Evolutionary conservation across 2,113 vertebrate species (phyloP), one percentile per base, ranked within the genome.

Genomic region (Emydura subglobosa): DNA sequence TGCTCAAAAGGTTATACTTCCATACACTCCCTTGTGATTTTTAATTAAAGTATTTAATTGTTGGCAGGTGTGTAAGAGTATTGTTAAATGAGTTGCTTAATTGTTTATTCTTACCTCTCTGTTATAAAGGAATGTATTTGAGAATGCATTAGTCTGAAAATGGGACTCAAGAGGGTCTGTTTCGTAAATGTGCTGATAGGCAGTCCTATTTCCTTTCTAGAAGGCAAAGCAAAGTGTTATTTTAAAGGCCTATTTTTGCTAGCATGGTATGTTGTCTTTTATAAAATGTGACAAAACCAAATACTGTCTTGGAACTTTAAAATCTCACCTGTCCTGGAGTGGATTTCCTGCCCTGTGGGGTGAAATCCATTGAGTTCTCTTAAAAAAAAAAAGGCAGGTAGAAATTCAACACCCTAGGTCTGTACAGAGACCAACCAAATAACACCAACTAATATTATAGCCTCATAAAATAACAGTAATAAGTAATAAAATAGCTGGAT

Each of bases 51-150:
- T 54, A 82, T 93, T 97, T 96, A 97, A 94, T 97, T 98, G 92
- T 96, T 98, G 96, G 91, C 94, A 98, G 97, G 96, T 97, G 87
- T 96, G 85, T 97, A 97, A 97, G 87, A 96, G 76, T 94, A 96
- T 95, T 97, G 50, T 95, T 97, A 97, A 96, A 98, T 95, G 80
- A 8, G 25, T 97, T 92, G 84, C 82, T 96, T 98, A 98, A 98
- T 97, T 98, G 95, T 98, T 98, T 96, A 97, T 98, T 97, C 94
- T 97, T 97, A 96, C 91, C 85, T 97, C 90, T 98, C 97, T 97
- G 94, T 97, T 98, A 96, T 92, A 97, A 95, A 97, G 96, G 95
- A 97, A 97, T 95, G 68, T 88, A 89, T 96, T 96, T 95, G 93
- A 95, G 95, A 97, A 96, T 91, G 79, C 85, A 94, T 97, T 97